Evolutionary conservation across 2,797 vertebrate species (phyloP).

Genomic region (Taeniopygia guttata): DNA sequence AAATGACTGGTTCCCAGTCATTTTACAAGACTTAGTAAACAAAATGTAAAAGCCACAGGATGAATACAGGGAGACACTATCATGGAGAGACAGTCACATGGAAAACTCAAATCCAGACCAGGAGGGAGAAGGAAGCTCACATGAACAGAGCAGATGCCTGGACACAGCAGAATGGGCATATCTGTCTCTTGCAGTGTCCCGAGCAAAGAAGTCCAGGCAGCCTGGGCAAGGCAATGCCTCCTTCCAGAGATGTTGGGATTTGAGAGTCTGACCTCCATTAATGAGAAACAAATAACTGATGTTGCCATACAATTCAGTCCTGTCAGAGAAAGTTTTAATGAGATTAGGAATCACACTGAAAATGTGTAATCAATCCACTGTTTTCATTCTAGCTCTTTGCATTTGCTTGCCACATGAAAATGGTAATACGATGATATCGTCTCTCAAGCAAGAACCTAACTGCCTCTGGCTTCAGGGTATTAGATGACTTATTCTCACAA

Average conservation of each 20-base stretch:
- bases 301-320: background rate
- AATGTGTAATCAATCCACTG: background rate
- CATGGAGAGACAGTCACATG: background rate
- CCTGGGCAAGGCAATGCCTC: background rate
- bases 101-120: background rate
- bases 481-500: slow-evolving; percentile 32
- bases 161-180: accelerated
- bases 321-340: background rate
- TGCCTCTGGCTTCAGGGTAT: slow-evolving; percentile 27
- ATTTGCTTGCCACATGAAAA: slow-evolving; percentile 42
- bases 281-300: background rate
- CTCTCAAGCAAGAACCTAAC: slow-evolving; percentile 22
- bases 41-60: background rate
- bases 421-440: slow-evolving; percentile 21
- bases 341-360: background rate
- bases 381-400: slow-evolving; percentile 14
- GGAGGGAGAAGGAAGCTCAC: background rate
- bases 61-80: background rate
- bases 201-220: background rate
- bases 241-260: background rate
- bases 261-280: background rate
- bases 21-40: background rate
- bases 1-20: background rate
- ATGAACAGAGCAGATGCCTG: accelerated
- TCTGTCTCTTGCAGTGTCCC: background rate